phyloP scores from a whole-genome alignment of 1,140 invertebrate species.

The Drosophila elegans region DNA sequence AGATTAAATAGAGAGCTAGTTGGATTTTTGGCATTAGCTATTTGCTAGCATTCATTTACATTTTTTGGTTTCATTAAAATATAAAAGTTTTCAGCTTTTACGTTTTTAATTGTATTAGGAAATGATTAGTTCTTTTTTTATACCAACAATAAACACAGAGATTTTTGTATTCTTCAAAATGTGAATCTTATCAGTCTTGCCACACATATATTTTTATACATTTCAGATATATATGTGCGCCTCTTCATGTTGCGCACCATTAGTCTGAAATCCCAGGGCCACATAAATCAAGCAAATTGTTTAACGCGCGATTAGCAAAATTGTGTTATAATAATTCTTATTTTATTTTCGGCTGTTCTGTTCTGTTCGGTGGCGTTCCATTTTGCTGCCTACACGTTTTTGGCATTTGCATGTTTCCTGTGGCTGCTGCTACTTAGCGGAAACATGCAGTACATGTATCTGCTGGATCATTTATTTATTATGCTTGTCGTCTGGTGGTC shows the following conservation, averaged over 20 bases:
- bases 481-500: constrained; percentile 51
- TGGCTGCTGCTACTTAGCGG: constrained; percentile 34
- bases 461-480: constrained; percentile 63
- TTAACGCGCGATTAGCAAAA: constrained; percentile 83
- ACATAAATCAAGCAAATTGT: constrained; percentile 80
- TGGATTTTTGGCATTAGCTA: too few relatives aligned
- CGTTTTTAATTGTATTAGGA: too few relatives aligned
- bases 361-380: constrained; percentile 18
- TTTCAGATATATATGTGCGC: background rate
- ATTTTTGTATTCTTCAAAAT: too few relatives aligned
- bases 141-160: too few relatives aligned
- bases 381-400: constrained; percentile 43
- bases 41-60: too few relatives aligned
- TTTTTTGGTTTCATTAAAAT: too few relatives aligned
- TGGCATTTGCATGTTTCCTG: constrained; percentile 58
- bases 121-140: too few relatives aligned
- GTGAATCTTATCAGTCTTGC: too few relatives aligned
- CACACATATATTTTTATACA: background rate
- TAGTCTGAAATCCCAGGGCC: constrained; percentile 25
- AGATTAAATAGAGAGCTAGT: too few relatives aligned
- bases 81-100: too few relatives aligned
- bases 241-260: constrained; percentile 15
- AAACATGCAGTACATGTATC: constrained; percentile 44
- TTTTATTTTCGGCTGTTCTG: constrained; percentile 50
- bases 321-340: constrained; percentile 77